These are phyloP conservation scores for Piprites chloris DNA, from an alignment of 2,113 vertebrate species.

Conservation along the genomic window DNA sequence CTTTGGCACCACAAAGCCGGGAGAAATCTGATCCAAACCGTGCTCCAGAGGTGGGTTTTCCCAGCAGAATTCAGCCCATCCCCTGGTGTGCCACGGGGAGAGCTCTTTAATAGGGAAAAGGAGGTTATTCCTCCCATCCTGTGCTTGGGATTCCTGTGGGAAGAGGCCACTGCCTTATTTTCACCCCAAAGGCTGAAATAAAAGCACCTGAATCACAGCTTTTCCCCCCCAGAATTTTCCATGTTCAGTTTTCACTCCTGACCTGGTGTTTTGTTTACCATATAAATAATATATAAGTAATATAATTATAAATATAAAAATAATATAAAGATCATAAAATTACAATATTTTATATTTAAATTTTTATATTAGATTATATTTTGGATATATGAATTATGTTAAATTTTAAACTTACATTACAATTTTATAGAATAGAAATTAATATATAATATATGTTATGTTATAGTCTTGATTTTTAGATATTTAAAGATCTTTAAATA, in stretches of 20 bases:
- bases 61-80: neutral
- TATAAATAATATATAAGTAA: too few relatives aligned
- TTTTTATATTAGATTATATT: too few relatives aligned
- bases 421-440: too few relatives aligned
- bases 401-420: too few relatives aligned
- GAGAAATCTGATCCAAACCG: neutral
- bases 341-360: neutral
- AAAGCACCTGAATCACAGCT: neutral
- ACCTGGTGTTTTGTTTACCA: neutral
- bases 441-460: neutral
- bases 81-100: neutral
- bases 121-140: neutral
- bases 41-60: neutral
- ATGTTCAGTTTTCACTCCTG: neutral
- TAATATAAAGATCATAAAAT: too few relatives aligned
- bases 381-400: too few relatives aligned
- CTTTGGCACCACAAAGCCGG: neutral
- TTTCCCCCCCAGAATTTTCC: rapidly evolving
- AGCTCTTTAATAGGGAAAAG: neutral
- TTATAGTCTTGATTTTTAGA: neutral
- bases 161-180: neutral
- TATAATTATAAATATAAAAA: too few relatives aligned
- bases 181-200: neutral
- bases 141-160: too few relatives aligned
- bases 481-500: neutral